phyloP scores from a whole-genome alignment of 1,140 invertebrate species.

The Capitella teleta region DNA sequence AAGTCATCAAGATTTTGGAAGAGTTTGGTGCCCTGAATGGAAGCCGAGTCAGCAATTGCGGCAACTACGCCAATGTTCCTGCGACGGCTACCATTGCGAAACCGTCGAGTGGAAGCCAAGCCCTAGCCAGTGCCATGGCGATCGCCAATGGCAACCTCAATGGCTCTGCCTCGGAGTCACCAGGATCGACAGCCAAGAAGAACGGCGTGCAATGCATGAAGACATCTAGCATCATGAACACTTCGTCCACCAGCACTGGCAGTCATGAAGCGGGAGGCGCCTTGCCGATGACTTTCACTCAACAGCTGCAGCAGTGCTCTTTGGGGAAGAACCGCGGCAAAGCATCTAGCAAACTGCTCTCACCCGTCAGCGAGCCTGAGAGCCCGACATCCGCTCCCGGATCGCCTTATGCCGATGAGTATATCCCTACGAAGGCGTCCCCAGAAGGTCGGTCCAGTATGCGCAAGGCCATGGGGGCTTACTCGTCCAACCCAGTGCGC shows the following conservation, averaged over 20 bases:
- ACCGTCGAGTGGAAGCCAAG: constrained; percentile 2
- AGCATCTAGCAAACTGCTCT: constrained; percentile 46
- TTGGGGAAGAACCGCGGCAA: constrained; percentile 34
- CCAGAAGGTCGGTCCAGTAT: too few relatives aligned
- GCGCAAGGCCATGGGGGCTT: too few relatives aligned
- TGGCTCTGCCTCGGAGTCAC: constrained; percentile 46
- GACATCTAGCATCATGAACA: constrained; percentile 54
- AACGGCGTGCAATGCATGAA: constrained; percentile 61
- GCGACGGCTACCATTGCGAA: constrained; percentile 19
- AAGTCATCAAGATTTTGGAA: constrained; percentile 52
- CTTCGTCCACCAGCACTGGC: constrained; percentile 47
- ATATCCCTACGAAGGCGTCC: too few relatives aligned
- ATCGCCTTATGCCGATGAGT: too few relatives aligned
- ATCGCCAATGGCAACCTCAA: constrained; percentile 20
- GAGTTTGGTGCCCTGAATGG: constrained; percentile 15
- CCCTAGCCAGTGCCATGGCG: constrained; percentile 6
- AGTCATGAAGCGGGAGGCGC: constrained; percentile 21
- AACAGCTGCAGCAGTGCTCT: constrained; percentile 57
- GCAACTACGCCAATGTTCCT: constrained; percentile 17
- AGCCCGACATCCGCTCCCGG: constrained; percentile 68
- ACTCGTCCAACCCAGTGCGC: too few relatives aligned
- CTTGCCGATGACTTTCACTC: constrained; percentile 53
- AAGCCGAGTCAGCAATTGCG: constrained; percentile 3
- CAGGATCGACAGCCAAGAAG: constrained; percentile 56
- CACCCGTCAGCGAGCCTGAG: constrained; percentile 61